Percentiles rank a stretch among this genome's conserved stretches.
phyloP scores from a whole-genome alignment of 2,797 vertebrate species.

The Premnoplex brunnescens region DNA sequence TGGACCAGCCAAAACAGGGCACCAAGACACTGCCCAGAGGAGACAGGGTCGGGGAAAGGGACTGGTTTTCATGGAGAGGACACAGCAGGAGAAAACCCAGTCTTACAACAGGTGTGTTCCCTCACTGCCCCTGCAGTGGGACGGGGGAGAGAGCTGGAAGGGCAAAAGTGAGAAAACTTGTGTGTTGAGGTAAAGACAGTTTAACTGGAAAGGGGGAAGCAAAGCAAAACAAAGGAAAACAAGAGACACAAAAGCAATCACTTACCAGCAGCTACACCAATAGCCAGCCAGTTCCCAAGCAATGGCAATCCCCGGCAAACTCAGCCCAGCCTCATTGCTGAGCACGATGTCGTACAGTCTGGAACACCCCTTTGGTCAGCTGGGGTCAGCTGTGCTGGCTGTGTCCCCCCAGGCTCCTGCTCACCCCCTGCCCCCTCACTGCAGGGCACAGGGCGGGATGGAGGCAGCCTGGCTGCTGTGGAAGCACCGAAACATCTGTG shows the following conservation, averaged over 20 bases:
- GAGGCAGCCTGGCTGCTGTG: neutral
- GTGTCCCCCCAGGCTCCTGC: neutral
- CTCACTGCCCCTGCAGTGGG: neutral
- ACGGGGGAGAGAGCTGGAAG: neutral
- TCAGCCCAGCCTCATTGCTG: neutral
- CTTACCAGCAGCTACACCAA: neutral
- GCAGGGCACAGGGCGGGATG: neutral
- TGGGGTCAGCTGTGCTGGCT: neutral
- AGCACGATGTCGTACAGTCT: neutral
- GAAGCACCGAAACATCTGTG: neutral
- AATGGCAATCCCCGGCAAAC: neutral
- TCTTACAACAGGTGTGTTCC: neutral
- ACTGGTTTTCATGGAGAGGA: neutral
- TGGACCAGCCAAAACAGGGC: neutral
- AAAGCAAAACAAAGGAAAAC: neutral
- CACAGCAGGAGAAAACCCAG: neutral
- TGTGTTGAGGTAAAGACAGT: neutral
- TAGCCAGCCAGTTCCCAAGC: neutral
- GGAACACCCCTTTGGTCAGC: fast-evolving
- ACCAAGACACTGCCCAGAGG: neutral
- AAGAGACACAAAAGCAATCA: neutral
- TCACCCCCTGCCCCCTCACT: neutral
- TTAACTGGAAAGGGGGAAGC: neutral
- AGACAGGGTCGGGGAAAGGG: neutral
- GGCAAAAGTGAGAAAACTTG: neutral